Evolutionary conservation across 2,888 invertebrate species (phyloP).

Genomic region (Ichneumon xanthorius): DNA sequence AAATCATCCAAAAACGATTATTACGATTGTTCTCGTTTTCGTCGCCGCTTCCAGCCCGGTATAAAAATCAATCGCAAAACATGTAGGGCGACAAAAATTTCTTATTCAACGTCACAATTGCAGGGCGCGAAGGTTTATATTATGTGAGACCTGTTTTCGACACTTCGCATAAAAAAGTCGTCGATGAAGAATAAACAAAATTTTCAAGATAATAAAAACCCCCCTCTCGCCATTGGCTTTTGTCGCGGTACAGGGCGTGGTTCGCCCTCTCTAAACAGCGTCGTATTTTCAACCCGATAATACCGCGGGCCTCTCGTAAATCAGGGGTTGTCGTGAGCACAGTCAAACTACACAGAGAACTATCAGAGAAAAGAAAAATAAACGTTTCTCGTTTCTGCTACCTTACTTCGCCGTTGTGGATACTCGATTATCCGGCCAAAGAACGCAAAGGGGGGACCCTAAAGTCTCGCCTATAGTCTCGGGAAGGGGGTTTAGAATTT

Average conservation of each 20-base stretch:
- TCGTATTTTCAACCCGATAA: background rate
- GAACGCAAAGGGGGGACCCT: background rate
- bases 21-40: too few relatives aligned
- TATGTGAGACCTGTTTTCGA: background rate
- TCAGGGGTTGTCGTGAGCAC: constrained; percentile 62
- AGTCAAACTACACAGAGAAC: constrained; percentile 51
- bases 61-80: too few relatives aligned
- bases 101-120: background rate
- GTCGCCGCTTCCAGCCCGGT: too few relatives aligned
- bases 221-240: background rate
- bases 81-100: too few relatives aligned
- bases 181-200: background rate
- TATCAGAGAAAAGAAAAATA: constrained; percentile 24
- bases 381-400: constrained; percentile 19
- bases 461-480: background rate
- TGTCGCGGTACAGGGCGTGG: background rate
- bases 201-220: background rate
- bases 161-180: background rate
- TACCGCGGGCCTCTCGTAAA: constrained; percentile 35
- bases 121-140: background rate
- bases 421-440: constrained; percentile 30
- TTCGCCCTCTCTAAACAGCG: constrained; percentile 11
- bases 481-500: constrained; percentile 4
- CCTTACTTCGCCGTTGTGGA: constrained; percentile 21
- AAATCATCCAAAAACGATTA: too few relatives aligned